Percentiles rank a stretch among this genome's conserved stretches.
Conservation (phyloP, 2,797 vertebrate species). For the Cuculus canorus region DNA sequence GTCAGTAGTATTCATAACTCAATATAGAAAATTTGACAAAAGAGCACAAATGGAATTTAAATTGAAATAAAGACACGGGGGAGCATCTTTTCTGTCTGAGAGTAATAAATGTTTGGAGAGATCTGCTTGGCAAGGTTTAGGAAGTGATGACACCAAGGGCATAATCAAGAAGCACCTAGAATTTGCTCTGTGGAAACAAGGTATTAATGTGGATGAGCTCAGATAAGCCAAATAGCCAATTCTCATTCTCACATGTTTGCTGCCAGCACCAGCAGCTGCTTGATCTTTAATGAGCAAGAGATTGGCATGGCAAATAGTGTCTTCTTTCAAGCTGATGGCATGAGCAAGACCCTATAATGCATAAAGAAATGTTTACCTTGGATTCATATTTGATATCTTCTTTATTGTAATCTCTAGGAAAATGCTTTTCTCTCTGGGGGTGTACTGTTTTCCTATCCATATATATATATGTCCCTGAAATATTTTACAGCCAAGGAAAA, state of each 20-base stretch:
- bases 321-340: not conserved
- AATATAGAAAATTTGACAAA: constrained; percentile 59
- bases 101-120: constrained; percentile 58
- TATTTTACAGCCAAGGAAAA: not conserved
- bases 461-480: not conserved
- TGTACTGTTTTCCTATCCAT: not conserved
- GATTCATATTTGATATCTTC: not conserved
- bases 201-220: constrained; percentile 18
- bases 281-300: not conserved
- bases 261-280: constrained; percentile 26
- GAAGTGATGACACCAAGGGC: constrained; percentile 30
- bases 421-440: not conserved
- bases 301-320: not conserved
- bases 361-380: not conserved
- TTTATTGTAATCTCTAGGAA: not conserved
- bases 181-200: not conserved
- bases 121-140: constrained; percentile 40
- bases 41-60: constrained; percentile 73
- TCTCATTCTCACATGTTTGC: not conserved
- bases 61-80: constrained; percentile 66
- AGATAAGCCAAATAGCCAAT: not conserved
- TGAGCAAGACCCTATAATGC: not conserved
- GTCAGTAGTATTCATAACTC: constrained; percentile 74
- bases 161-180: constrained; percentile 2
- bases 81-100: constrained; percentile 48